Percentiles rank a stretch among this genome's conserved stretches.
Evolutionary conservation across 2,797 vertebrate species (phyloP).

Genomic region (Lemur catta): DNA sequence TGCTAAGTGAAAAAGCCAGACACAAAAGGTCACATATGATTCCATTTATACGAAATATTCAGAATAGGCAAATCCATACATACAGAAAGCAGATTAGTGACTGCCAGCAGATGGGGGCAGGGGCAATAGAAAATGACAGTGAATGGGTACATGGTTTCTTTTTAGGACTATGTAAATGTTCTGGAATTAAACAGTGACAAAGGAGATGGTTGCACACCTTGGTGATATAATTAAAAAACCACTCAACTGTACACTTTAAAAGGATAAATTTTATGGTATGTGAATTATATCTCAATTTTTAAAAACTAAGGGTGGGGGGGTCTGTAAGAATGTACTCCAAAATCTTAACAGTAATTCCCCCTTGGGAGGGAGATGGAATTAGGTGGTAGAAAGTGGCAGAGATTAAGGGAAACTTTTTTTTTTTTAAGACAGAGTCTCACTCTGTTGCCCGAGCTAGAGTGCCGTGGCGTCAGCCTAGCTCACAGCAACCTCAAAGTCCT

Average conservation of each 20-base stretch:
- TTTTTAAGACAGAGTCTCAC: too few species aligned
- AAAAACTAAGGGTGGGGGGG: not conserved
- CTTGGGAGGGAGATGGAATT: not conserved
- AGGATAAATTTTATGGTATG: not conserved
- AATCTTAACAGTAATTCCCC: not conserved
- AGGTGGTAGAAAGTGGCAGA: not conserved
- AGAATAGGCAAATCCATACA: not conserved
- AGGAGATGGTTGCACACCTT: not conserved
- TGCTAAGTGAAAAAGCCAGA: constrained; percentile 9
- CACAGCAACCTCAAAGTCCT: too few species aligned
- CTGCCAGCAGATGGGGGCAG: not conserved
- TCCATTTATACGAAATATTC: not conserved
- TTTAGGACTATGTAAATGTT: not conserved
- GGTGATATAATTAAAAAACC: not conserved
- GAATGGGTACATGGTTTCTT: not conserved
- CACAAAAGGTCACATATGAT: not conserved
- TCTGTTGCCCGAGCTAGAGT: too few species aligned
- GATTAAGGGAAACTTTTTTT: not conserved
- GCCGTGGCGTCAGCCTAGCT: too few species aligned
- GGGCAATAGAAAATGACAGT: not conserved
- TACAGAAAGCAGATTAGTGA: not conserved
- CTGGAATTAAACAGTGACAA: not conserved
- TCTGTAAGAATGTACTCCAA: not conserved
- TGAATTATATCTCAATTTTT: not conserved
- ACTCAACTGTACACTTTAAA: not conserved